phyloP scores from a whole-genome alignment of 2,888 invertebrate species.

The Tribolium freemani region DNA sequence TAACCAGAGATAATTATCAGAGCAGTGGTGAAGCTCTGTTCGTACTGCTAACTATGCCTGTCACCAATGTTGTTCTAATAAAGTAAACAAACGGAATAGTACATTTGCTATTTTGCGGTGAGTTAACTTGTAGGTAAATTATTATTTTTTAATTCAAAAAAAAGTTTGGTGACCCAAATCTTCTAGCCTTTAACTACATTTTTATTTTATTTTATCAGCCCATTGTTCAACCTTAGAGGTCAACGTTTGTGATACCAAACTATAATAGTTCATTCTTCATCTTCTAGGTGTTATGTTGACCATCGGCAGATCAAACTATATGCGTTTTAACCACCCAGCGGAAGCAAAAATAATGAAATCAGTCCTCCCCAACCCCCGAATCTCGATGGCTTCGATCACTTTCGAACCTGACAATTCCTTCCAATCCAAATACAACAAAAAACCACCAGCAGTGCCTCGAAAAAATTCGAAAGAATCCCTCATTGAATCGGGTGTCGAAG shows the following conservation, averaged over 20 bases:
- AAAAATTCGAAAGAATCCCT: conserved; percentile 68
- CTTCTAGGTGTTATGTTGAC: conserved; percentile 89
- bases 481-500: conserved; percentile 70
- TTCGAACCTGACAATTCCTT: conserved; percentile 69
- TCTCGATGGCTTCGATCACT: conserved; percentile 84
- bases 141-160: too few relatives aligned
- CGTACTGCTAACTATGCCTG: background rate
- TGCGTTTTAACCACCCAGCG: conserved; percentile 93
- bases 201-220: too few relatives aligned
- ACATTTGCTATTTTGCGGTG: background rate
- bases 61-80: background rate
- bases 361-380: conserved; percentile 81
- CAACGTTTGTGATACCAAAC: too few relatives aligned
- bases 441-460: conserved; percentile 77
- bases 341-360: conserved; percentile 91
- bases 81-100: background rate
- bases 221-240: too few relatives aligned
- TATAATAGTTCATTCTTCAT: conserved; percentile 10
- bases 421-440: conserved; percentile 69
- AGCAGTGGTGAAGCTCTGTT: background rate
- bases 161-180: too few relatives aligned
- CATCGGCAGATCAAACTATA: conserved; percentile 90
- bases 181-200: too few relatives aligned
- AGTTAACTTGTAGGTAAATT: background rate
- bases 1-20: background rate